A percentile compares a stretch with the other conserved stretches of the same genome.
phyloP scores from a whole-genome alignment of 2,113 vertebrate genomes.

The Burhinus bistriatus region DNA sequence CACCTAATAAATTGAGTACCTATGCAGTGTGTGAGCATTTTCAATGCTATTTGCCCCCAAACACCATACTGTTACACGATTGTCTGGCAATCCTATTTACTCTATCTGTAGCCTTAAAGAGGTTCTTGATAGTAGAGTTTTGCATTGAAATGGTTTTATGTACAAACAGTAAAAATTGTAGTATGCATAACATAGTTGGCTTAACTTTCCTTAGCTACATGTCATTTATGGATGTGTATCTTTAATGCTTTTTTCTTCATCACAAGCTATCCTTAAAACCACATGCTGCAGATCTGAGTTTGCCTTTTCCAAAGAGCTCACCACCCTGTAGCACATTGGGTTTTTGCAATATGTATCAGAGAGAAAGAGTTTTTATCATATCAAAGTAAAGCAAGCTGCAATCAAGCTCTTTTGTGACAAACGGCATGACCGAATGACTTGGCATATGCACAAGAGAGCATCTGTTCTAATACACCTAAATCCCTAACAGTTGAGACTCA shows the following conservation, averaged over 20 bases:
- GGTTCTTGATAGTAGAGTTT: neutral
- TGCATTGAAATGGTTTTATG: neutral
- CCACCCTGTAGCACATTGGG: neutral
- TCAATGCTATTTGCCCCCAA: neutral
- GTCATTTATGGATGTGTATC: neutral
- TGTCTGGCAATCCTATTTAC: neutral
- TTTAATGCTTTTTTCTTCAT: neutral
- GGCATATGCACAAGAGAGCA: neutral
- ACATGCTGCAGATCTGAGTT: neutral
- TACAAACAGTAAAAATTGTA: neutral
- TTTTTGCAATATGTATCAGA: neutral
- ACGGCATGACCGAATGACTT: neutral
- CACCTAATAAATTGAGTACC: neutral
- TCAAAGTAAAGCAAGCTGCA: neutral
- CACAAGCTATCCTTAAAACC: neutral
- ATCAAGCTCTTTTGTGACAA: neutral
- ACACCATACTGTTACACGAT: neutral
- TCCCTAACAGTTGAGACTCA: neutral
- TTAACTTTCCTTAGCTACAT: neutral
- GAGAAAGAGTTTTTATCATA: neutral
- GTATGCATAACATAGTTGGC: neutral
- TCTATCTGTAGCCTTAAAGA: neutral
- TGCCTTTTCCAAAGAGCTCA: neutral
- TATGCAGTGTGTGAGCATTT: neutral
- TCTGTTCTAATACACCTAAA: neutral